Evolutionary conservation across 2,113 vertebrate species (phyloP).

Genomic region (Grammomys surdaster): DNA sequence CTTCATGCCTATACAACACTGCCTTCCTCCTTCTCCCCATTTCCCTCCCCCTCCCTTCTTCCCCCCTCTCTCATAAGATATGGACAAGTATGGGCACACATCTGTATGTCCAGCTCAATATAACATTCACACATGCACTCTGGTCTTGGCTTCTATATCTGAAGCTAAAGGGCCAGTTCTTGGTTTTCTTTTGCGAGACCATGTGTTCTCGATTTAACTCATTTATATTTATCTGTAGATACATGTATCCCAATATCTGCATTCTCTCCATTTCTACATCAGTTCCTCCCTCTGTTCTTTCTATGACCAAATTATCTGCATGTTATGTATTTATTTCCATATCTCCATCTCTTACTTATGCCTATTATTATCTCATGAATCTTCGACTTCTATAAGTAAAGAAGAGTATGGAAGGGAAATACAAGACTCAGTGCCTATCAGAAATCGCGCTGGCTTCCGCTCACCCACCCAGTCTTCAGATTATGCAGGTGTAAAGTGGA

Average conservation of each 20-base stretch:
- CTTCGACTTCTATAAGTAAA: neutral
- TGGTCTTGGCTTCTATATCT: neutral
- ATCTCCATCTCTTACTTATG: neutral
- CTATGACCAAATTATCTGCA: neutral
- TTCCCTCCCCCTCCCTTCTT: too few species aligned
- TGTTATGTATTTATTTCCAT: neutral
- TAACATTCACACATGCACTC: neutral
- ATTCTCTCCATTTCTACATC: neutral
- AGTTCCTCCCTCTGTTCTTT: neutral
- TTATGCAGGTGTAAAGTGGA: neutral
- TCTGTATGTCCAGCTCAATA: neutral
- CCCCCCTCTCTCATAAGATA: too few species aligned
- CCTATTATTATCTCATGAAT: neutral
- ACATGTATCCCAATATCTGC: rapidly evolving
- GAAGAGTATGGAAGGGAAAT: neutral
- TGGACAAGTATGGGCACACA: neutral
- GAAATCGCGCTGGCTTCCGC: neutral
- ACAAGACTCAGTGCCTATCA: neutral
- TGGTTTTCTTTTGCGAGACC: neutral
- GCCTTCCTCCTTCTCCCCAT: too few species aligned
- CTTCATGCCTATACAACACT: neutral
- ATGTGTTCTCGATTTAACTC: too few species aligned
- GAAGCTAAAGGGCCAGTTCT: neutral
- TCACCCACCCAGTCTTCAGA: neutral
- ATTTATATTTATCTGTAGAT: neutral